Evolutionary conservation across 2,113 vertebrate species (phyloP).

Genomic region (Ahaetulla prasina): DNA sequence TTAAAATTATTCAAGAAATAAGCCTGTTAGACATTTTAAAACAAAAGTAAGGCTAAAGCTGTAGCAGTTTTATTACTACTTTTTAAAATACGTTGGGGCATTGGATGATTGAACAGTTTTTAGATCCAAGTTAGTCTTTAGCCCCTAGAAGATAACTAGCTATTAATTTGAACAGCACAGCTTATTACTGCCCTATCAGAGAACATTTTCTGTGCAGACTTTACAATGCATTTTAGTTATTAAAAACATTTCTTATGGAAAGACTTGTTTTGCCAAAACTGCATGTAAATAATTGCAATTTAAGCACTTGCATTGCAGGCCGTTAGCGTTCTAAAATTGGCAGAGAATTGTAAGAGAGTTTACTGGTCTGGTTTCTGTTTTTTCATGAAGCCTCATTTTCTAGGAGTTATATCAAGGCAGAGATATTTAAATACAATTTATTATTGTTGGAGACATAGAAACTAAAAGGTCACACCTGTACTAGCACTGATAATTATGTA

Average conservation of each 20-base stretch:
- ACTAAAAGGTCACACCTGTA: not conserved
- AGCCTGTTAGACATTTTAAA: not conserved
- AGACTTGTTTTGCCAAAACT: slow-evolving; percentile 10
- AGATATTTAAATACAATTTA: not conserved
- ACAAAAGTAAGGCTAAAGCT: not conserved
- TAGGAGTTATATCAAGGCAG: not conserved
- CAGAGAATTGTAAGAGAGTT: slow-evolving; percentile 12
- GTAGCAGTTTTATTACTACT: not conserved
- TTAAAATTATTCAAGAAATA: not conserved
- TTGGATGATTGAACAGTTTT: not conserved
- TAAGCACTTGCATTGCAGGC: slow-evolving; percentile 38
- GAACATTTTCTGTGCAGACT: not conserved
- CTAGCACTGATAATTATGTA: not conserved
- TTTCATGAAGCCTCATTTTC: not conserved
- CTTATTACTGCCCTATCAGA: not conserved
- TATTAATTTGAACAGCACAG: not conserved
- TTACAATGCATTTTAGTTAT: not conserved
- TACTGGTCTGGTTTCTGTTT: slow-evolving; percentile 7
- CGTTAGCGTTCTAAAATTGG: slow-evolving; percentile 11
- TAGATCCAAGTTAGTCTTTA: not conserved
- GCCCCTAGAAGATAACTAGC: not conserved
- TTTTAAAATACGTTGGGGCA: not conserved
- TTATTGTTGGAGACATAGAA: not conserved
- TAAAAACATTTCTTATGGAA: not conserved
- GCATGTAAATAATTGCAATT: slow-evolving; percentile 32